Evolutionary conservation across 2,797 vertebrate species (phyloP).

Genomic region (Antrozous pallidus): DNA sequence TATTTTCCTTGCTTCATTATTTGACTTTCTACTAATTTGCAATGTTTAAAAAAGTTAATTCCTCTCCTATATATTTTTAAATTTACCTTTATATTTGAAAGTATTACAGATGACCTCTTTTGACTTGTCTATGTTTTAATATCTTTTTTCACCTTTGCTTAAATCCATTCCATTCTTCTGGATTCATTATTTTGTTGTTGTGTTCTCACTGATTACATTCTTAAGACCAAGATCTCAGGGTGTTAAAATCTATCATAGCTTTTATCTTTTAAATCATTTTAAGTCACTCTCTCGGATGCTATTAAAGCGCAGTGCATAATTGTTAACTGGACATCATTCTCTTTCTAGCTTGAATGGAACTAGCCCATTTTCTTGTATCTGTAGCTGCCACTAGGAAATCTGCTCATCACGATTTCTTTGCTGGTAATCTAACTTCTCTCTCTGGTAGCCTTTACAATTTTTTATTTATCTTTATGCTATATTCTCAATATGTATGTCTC

Average conservation of each 20-base stretch:
- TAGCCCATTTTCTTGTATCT: not conserved
- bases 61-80: too few relatives aligned
- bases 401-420: not conserved
- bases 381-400: not conserved
- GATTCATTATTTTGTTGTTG: not conserved
- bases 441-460: not conserved
- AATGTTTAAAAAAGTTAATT: too few relatives aligned
- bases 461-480: not conserved
- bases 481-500: not conserved
- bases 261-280: not conserved
- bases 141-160: not conserved
- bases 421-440: not conserved
- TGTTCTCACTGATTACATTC: not conserved
- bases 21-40: too few relatives aligned
- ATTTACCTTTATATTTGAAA: too few relatives aligned
- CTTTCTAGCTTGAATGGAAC: not conserved
- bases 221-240: not conserved
- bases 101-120: not conserved
- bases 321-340: not conserved
- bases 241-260: not conserved
- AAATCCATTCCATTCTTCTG: not conserved
- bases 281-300: not conserved
- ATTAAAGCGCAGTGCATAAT: not conserved
- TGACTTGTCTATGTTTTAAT: not conserved
- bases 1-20: too few relatives aligned